Evolutionary conservation across 2,888 invertebrate species (phyloP).

Genomic region (Leptopilina myrica): DNA sequence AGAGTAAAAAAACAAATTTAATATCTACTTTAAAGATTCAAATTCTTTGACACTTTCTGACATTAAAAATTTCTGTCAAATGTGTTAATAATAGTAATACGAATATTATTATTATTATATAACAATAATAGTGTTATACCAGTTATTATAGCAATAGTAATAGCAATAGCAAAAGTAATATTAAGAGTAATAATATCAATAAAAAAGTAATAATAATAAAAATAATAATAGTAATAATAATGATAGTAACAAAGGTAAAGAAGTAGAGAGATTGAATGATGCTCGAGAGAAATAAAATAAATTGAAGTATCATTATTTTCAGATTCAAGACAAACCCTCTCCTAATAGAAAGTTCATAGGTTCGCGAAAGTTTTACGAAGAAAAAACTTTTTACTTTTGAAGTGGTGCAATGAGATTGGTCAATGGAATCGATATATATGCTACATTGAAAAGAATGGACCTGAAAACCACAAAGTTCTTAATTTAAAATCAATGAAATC

Average conservation of each 20-base stretch:
- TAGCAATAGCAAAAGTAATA: too few species aligned
- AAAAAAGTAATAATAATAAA: too few species aligned
- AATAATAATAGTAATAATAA: too few species aligned
- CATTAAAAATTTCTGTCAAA: too few species aligned
- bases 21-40: too few species aligned
- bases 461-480: background rate
- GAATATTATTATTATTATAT: too few species aligned
- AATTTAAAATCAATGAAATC: constrained; percentile 10
- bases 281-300: constrained; percentile 1
- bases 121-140: too few species aligned
- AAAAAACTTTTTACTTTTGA: constrained; percentile 1
- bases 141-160: too few species aligned
- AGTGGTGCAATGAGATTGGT: constrained; percentile 7
- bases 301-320: constrained; percentile 23
- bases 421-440: constrained; percentile 16
- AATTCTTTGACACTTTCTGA: too few species aligned
- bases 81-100: too few species aligned
- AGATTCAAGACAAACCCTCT: constrained; percentile 9
- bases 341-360: constrained; percentile 18
- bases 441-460: background rate
- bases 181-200: too few species aligned
- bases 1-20: too few species aligned
- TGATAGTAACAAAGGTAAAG: background rate
- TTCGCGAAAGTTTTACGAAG: background rate
- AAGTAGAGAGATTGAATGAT: background rate